Conservation (phyloP, 2,888 invertebrate genomes). For the Torymus auratus region DNA sequence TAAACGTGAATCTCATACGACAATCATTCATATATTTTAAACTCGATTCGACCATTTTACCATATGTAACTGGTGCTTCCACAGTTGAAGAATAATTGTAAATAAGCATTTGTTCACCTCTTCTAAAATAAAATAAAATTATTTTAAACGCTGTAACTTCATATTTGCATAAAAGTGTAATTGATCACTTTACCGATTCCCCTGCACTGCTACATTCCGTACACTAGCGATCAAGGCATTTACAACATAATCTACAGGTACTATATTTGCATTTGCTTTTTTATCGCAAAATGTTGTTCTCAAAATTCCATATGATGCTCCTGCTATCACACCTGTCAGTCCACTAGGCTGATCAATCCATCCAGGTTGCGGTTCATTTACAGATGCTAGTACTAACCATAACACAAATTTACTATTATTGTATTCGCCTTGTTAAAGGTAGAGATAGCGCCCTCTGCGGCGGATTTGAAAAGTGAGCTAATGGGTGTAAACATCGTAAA, state of each 20-base stretch:
- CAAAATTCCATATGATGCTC: conserved; percentile 82
- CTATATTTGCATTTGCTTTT: conserved; percentile 82
- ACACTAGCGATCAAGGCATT: conserved; percentile 84
- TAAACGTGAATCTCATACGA: conserved; percentile 67
- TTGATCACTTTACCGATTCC: conserved; percentile 53
- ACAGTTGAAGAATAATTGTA: conserved; percentile 91
- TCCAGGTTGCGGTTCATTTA: conserved; percentile 81
- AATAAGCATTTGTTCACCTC: conserved; percentile 78
- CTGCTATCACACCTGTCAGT: conserved; percentile 82
- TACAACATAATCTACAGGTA: conserved; percentile 85
- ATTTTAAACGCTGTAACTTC: too few relatives aligned
- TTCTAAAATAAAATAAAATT: conserved; percentile 2
- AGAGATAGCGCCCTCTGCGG: too few relatives aligned
- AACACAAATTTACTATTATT: too few relatives aligned
- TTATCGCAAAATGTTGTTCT: conserved; percentile 82
- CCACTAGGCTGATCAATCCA: conserved; percentile 90
- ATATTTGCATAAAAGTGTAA: too few relatives aligned
- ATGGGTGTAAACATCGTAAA: too few relatives aligned
- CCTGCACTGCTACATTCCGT: conserved; percentile 77
- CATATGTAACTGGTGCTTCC: conserved; percentile 89
- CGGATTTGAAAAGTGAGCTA: too few relatives aligned
- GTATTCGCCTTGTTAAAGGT: too few relatives aligned
- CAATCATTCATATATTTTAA: conserved; percentile 73
- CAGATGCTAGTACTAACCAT: conserved; percentile 79
- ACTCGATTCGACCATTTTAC: conserved; percentile 77